These are phyloP conservation scores for Dinoponera quadriceps DNA, from an alignment of 1,140 invertebrate genomes.

Conservation along the genomic window DNA sequence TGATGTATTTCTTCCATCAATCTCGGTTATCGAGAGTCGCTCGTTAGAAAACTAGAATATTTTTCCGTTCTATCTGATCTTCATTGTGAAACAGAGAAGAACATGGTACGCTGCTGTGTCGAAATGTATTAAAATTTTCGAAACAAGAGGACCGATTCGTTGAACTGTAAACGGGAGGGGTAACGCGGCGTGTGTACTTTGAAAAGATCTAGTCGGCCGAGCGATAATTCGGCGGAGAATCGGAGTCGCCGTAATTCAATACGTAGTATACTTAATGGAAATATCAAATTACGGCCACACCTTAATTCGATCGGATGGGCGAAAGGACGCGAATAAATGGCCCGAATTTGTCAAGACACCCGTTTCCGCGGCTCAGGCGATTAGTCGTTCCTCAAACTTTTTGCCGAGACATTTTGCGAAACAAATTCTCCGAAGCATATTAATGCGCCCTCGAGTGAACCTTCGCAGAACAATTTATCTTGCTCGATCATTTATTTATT, in stretches of 20 bases:
- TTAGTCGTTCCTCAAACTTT: conserved; percentile 3
- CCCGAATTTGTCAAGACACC: conserved; percentile 66
- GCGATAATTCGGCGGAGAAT: conserved; percentile 73
- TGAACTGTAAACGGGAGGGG: conserved; percentile 52
- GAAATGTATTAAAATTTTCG: conserved; percentile 21
- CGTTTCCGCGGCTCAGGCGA: conserved; percentile 9
- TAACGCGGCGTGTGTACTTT: conserved; percentile 41
- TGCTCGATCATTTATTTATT: not conserved
- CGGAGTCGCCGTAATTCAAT: conserved; percentile 73
- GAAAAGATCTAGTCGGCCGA: conserved; percentile 62
- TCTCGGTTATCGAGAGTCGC: not conserved
- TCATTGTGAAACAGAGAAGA: conserved; percentile 9
- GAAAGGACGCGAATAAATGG: conserved; percentile 74
- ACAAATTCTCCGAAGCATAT: not conserved
- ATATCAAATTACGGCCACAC: conserved; percentile 78
- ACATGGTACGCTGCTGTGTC: not conserved
- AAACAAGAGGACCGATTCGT: not conserved
- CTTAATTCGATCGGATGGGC: conserved; percentile 77
- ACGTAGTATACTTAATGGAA: conserved; percentile 74
- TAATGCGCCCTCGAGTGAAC: not conserved
- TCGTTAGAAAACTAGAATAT: not conserved
- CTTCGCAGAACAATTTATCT: conserved; percentile 10
- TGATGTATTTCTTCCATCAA: not conserved
- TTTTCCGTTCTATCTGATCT: not conserved
- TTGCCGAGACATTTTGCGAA: conserved; percentile 12